Base-by-base conservation (phyloP, 1,140 invertebrate genomes). In the Microplitis demolitor region DNA sequence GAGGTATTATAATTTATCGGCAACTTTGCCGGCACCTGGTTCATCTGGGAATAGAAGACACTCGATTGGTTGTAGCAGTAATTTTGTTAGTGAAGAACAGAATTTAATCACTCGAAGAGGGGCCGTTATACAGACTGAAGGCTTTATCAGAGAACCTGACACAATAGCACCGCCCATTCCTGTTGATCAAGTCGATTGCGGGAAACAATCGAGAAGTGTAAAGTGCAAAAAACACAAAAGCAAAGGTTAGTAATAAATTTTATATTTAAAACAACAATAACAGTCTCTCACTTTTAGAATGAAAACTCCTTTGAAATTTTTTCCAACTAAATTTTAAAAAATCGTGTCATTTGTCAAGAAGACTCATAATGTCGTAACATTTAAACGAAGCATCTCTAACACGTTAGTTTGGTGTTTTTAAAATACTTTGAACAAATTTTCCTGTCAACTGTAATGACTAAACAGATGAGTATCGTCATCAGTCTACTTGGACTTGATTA, bases 1-100 rank as follows among this genome's bases (percentile, higher is more conserved):
- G 0, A 77, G 85, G 56, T 89, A 90, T 69, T 89, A 90, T 74
- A 89, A 91, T 71, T 75, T 89, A 8, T 86, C 88, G 1, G 80
- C 85, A 0, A 83, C 79, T 0, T 33, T 87, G 16, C 83, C 85
- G 0, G 16, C 67, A 9, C 34, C 75, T 9, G 80, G 79, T 0
- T 68, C 74, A 8, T 69, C 73, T 4, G 76, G 81, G 16, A 79
- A 81, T 64, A 84, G 90, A 63, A 82, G 89, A 73, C 90, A 90
- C 75, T 90, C 89, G 4, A 89, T 90, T 53, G 87, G 90, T 6
- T 45, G 39, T 45, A 45, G 39, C 39, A 45, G 39, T 14, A 88
- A 88, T 3, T 89, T 88, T 67, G 72, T 87, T 0, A 78, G 74
- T 1, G 84, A 85, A 62, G 84, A 85, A 72, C 75, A 75, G 63